phyloP scores from a whole-genome alignment of 2,888 invertebrate species.

The Tipula lateralis region DNA sequence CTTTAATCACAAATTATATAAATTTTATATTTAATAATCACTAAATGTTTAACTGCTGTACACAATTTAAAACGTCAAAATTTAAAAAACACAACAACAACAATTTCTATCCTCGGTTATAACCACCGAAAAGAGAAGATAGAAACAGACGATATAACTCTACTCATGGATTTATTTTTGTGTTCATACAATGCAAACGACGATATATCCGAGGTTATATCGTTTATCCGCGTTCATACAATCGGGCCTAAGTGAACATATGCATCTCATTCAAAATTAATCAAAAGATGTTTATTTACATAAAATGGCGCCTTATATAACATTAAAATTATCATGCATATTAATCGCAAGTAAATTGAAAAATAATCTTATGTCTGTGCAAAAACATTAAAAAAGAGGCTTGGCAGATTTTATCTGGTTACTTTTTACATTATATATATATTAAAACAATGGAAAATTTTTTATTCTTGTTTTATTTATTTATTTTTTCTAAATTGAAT shows the following conservation, averaged over 20 bases:
- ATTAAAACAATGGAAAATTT: not conserved
- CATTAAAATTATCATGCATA: not conserved
- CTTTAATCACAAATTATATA: too few species aligned
- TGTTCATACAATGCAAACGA: too few species aligned
- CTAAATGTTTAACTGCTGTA: too few species aligned
- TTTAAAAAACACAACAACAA: too few species aligned
- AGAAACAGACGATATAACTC: too few species aligned
- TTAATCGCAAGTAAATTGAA: not conserved
- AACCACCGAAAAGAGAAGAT: too few species aligned
- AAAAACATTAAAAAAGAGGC: not conserved
- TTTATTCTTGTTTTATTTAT: not conserved
- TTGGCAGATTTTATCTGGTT: not conserved
- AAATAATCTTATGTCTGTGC: not conserved
- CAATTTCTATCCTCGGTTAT: too few species aligned
- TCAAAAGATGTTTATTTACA: not conserved
- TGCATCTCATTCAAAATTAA: not conserved
- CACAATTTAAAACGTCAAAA: too few species aligned
- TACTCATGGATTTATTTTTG: too few species aligned
- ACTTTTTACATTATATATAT: not conserved
- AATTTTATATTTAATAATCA: too few species aligned
- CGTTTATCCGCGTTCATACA: too few species aligned
- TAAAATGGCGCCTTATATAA: not conserved
- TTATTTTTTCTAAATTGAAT: not conserved
- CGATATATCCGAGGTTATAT: not conserved
- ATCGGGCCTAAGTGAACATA: too few species aligned